Percentiles rank a stretch among this genome's conserved stretches.
phyloP scores from a whole-genome alignment of 2,888 invertebrate species.

The Heliconius aoede region DNA sequence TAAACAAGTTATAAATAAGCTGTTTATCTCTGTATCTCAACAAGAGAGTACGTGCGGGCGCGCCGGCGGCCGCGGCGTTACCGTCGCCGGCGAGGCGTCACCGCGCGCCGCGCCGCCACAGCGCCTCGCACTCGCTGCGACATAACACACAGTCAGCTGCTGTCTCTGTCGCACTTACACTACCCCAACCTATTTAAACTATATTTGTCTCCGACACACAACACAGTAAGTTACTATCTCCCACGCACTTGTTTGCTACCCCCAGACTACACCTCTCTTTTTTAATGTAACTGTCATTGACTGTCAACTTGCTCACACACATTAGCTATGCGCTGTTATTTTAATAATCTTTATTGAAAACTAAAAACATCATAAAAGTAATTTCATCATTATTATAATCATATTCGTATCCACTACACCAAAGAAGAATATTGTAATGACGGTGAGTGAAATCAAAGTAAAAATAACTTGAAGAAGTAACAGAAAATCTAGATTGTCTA shows the following conservation, averaged over 20 bases:
- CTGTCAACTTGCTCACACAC: neutral
- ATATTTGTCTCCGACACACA: no score
- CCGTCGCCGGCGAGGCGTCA: constrained; percentile 70
- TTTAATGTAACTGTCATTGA: neutral
- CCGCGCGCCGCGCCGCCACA: constrained; percentile 61
- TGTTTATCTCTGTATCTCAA: no score
- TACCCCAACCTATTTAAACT: neutral
- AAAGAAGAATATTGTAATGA: constrained; percentile 49
- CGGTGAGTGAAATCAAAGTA: constrained; percentile 57
- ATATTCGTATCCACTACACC: constrained; percentile 31
- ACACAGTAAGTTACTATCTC: neutral
- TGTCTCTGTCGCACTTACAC: neutral
- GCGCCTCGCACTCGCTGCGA: constrained; percentile 76
- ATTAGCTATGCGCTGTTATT: neutral
- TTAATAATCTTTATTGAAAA: neutral
- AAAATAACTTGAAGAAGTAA: constrained; percentile 49
- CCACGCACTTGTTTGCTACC: neutral
- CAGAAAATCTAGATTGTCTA: constrained; percentile 38
- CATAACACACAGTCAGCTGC: constrained; percentile 56
- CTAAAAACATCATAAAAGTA: neutral
- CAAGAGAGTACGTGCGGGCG: constrained; percentile 39
- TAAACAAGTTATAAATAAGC: no score
- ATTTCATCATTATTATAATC: neutral
- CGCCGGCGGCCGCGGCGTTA: constrained; percentile 52
- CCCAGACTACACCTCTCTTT: neutral